Base-by-base conservation (phyloP, 2,888 invertebrate genomes). In the Rapana venosa region DNA sequence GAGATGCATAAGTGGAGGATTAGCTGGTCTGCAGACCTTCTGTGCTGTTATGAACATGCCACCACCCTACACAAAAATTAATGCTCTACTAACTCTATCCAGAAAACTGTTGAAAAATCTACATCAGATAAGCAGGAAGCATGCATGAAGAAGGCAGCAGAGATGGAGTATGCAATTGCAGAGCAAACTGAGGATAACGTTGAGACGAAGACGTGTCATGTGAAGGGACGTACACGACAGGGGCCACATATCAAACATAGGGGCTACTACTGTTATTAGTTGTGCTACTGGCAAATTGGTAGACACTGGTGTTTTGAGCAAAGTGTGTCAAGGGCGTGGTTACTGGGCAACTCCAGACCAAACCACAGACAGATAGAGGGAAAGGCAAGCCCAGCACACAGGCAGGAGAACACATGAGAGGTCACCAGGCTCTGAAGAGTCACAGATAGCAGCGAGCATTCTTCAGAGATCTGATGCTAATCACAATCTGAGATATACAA, bases 361-460 rank as follows among this genome's bases (percentile, higher is more conserved):
- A 13, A 30, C 0, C 77, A 26, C n/a, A 30, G 77, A 30, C 6
- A 77, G n/a, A 5, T n/a, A 77, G 13, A 30, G n/a, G 15, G 85
- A 89, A 20, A 8, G 17, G 61, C 22, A 20, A 61, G 61, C 15
- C 2, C 20, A 61, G 22, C 61, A 61, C 22, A 13, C 20, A 2
- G 1, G 61, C 13, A n/a, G 77, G 79, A 35, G n/a, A 26, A 32
- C 70, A 77, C 32, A 86, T 47, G 66, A 84, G 84, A 47, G 47
- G 26, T 20, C 83, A 35, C 30, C 84, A 30, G 89, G 89, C n/a
- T 58, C 74, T 22, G 58, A 86, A 86, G 86, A 77, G 32, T 74
- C 56, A 36, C n/a, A n/a, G n/a, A n/a, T n/a, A n/a, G n/a, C 47
- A 11, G 35, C 26, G 32, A 86, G 56, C 2, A 86, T 58, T 22